A percentile compares a stretch with the other conserved stretches of the same genome.
These are phyloP conservation scores for Oscheius sp. DNA, from an alignment of 2,888 invertebrate species.

Conservation along the genomic window DNA sequence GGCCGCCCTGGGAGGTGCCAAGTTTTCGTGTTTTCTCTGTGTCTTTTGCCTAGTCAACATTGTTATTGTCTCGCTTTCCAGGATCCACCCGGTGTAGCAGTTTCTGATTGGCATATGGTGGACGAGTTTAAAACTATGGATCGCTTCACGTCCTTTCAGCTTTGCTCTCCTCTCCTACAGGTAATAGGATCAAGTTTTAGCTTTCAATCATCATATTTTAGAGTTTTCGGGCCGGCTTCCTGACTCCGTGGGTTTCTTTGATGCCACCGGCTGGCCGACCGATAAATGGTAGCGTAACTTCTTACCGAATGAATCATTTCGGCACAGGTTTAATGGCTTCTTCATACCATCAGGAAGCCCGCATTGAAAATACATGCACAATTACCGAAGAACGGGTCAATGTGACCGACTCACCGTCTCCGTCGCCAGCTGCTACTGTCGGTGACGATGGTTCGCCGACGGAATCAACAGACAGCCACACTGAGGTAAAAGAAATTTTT, in stretches of 20 bases:
- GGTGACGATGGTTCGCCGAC: slow-evolving; percentile 13
- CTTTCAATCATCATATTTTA: not conserved
- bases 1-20: slow-evolving; percentile 35
- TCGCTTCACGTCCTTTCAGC: slow-evolving; percentile 31
- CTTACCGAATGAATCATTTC: slow-evolving; percentile 2
- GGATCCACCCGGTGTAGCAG: slow-evolving; percentile 22
- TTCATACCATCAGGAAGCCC: not conserved
- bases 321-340: not conserved
- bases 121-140: slow-evolving; percentile 39
- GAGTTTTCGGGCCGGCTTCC: slow-evolving; percentile 31
- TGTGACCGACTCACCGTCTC: slow-evolving; percentile 36
- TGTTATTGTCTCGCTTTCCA: slow-evolving; percentile 15
- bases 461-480: slow-evolving; percentile 16
- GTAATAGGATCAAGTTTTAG: not conserved
- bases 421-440: slow-evolving; percentile 31
- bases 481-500: no score
- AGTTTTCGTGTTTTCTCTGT: slow-evolving; percentile 5
- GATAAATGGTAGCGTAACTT: slow-evolving; percentile 1
- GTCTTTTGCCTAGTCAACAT: not conserved
- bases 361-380: not conserved
- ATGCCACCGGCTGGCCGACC: slow-evolving; percentile 1
- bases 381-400: slow-evolving; percentile 31
- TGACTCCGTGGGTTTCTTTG: slow-evolving; percentile 27
- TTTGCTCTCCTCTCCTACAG: slow-evolving; percentile 34
- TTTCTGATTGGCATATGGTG: slow-evolving; percentile 21